A percentile compares a stretch with the other conserved stretches of the same genome.
phyloP scores from a whole-genome alignment of 2,888 invertebrate species.

The Metacarcinus magister region DNA sequence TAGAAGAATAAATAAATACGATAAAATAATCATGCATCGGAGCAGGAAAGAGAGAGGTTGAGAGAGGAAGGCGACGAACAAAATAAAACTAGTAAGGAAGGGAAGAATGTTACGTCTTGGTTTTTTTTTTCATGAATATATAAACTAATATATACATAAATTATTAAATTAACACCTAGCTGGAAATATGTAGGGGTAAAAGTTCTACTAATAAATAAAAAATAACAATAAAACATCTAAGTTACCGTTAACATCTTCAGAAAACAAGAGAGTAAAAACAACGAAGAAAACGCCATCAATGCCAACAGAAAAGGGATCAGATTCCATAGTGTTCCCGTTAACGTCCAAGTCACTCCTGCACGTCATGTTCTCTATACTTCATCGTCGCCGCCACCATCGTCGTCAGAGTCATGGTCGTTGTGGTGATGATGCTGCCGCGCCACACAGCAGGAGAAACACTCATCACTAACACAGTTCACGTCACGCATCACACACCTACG shows the following conservation, averaged over 20 bases:
- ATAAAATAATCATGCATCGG: no score
- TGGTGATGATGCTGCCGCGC: neutral
- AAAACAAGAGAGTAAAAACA: neutral
- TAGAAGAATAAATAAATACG: no score
- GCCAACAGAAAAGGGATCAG: neutral
- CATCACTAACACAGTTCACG: neutral
- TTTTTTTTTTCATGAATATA: neutral
- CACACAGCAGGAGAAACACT: slow-evolving; percentile 18
- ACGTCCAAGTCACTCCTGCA: neutral
- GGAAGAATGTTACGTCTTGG: neutral
- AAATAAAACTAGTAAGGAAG: no score
- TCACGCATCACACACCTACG: neutral
- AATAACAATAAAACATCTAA: neutral
- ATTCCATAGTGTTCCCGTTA: neutral
- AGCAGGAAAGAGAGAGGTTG: no score
- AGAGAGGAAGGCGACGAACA: no score
- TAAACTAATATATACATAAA: neutral
- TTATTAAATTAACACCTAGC: neutral
- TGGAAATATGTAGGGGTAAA: no score
- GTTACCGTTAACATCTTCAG: neutral
- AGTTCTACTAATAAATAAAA: neutral
- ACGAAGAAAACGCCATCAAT: neutral
- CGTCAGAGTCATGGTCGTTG: neutral
- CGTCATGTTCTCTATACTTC: neutral
- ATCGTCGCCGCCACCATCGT: neutral